Percentiles rank a stretch among this genome's conserved stretches.
Evolutionary conservation across 2,113 vertebrate species (phyloP).

Genomic region (Neogale vison): DNA sequence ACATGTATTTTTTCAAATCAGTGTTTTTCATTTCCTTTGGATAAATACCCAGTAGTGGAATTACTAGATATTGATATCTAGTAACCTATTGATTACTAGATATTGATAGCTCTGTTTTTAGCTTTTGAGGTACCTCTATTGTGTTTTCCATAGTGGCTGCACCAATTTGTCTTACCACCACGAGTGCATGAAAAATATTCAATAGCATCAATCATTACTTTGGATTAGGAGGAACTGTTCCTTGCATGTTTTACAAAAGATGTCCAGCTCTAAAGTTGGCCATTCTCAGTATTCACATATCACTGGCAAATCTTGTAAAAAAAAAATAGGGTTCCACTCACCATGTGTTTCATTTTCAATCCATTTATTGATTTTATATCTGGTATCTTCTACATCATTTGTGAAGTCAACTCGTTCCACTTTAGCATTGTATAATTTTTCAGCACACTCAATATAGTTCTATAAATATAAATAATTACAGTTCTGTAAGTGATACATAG

Average conservation of each 20-base stretch:
- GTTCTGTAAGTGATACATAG: conserved; percentile 21
- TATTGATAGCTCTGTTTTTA: neutral
- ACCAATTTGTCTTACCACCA: neutral
- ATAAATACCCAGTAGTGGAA: neutral
- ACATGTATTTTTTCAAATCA: neutral
- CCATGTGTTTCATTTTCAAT: conserved; percentile 74
- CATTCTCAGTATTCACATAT: neutral
- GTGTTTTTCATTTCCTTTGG: neutral
- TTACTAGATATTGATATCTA: neutral
- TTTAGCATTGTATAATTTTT: conserved; percentile 73
- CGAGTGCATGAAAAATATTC: neutral
- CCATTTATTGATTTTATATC: conserved; percentile 77
- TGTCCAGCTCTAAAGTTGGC: neutral
- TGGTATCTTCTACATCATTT: conserved; percentile 65
- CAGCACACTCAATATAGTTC: conserved; percentile 65
- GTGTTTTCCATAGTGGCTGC: neutral
- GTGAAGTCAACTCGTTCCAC: conserved; percentile 77
- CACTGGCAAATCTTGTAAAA: neutral
- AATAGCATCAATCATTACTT: neutral
- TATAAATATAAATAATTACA: conserved; percentile 59
- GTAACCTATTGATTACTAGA: neutral
- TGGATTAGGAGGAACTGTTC: neutral
- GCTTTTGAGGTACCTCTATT: neutral
- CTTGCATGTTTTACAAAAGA: neutral
- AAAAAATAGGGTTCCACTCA: conserved; percentile 34